Base-by-base conservation (phyloP, 2,888 invertebrate species). In the Hecatera dysodea region DNA sequence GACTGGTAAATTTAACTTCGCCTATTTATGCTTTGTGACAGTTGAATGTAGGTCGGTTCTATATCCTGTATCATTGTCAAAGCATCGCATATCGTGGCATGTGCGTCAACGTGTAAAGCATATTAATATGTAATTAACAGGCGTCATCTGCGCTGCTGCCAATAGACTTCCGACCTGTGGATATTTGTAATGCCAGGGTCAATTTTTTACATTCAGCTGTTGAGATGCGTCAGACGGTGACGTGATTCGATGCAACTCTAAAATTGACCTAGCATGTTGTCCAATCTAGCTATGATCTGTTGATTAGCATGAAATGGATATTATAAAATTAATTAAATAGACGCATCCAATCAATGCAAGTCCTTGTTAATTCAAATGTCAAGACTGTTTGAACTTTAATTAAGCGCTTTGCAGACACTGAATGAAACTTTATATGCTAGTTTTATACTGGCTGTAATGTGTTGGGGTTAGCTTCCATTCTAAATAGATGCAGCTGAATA, bases 91-190 rank as follows among this genome's bases (percentile, higher is more conserved):
- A n/a, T n/a, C n/a, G n/a, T n/a, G n/a, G n/a, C n/a, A n/a, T n/a
- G n/a, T n/a, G n/a, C n/a, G n/a, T n/a, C n/a, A 19, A 57, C 57
- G 5, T 68, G 36, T 19, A 22, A 27, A 6, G 36, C 39, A 33
- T 67, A 66, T n/a, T 66, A 66, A 67, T 42, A n/a, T n/a, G 9
- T n/a, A 63, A 39, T 22, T 27, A 39, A 15, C 8, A 36, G 36
- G 12, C 39, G 39, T 4, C 15, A 3, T 12, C 39, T 39, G 39
- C 39, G 15, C 39, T 15, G 39, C 15, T 39, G 2, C 15, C 15
- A 15, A 15, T 15, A 39, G 39, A 15, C 15, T 39, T 39, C 39
- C 39, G 39, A 39, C 8, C 9, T 27, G 15, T 52, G 19, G 2
- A 27, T 27, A 33, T 33, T 24, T 27, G 52, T 27, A 4, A 27